Conservation (phyloP, 1,140 invertebrate genomes). For the Oreohelix idahoensis region DNA sequence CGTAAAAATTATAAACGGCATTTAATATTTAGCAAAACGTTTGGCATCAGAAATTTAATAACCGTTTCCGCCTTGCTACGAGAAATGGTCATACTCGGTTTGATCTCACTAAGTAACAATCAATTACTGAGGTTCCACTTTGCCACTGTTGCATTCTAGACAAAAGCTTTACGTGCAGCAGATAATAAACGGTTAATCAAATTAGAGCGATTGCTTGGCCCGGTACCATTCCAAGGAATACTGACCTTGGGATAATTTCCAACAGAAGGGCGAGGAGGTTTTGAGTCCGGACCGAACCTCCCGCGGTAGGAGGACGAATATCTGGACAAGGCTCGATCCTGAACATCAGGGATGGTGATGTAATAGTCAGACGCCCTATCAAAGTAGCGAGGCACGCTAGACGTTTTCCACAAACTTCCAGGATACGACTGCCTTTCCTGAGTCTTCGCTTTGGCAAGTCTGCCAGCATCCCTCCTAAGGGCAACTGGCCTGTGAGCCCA, state of each 20-base stretch:
- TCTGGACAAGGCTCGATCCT: slow-evolving; percentile 21
- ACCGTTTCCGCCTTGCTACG: too few relatives aligned
- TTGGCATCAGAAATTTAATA: too few relatives aligned
- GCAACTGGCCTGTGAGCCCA: slow-evolving; percentile 28
- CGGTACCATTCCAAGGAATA: slow-evolving; percentile 35
- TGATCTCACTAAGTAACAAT: background rate
- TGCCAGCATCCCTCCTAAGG: slow-evolving; percentile 5
- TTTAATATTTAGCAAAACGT: too few relatives aligned
- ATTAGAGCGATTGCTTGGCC: slow-evolving; percentile 46
- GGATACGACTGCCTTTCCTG: background rate
- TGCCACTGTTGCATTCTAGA: background rate
- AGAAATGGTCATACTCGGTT: background rate
- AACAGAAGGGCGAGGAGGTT: slow-evolving; percentile 26
- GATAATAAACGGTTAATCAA: slow-evolving; percentile 35
- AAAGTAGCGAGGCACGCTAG: slow-evolving; percentile 1
- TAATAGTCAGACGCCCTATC: slow-evolving; percentile 32
- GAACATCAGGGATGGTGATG: slow-evolving; percentile 20
- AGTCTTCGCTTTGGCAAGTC: slow-evolving; percentile 13
- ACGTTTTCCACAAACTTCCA: background rate
- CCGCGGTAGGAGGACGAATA: slow-evolving; percentile 22
- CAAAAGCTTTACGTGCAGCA: background rate
- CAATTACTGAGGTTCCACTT: background rate
- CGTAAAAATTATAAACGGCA: too few relatives aligned
- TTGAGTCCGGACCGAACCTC: slow-evolving; percentile 27
- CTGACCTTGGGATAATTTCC: slow-evolving; percentile 37